A percentile compares a stretch with the other conserved stretches of the same genome.
These are phyloP conservation scores for Labrus mixtus DNA, from an alignment of 2,113 vertebrate species.

Conservation along the genomic window DNA sequence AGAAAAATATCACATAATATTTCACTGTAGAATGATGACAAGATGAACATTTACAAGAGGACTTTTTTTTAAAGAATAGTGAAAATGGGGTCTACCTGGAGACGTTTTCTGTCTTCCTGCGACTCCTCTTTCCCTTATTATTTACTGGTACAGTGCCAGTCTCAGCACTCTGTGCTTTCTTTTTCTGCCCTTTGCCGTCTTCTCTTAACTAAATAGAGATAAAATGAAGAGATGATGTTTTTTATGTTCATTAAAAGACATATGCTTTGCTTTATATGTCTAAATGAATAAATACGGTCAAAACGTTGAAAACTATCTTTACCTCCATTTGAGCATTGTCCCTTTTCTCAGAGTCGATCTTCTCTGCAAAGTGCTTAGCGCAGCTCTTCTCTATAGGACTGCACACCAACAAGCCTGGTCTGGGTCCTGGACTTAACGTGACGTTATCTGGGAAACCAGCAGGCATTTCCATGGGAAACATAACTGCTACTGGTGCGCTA, in stretches of 20 bases:
- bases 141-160: slow-evolving; percentile 79
- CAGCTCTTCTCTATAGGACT: slow-evolving; percentile 62
- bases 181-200: slow-evolving; percentile 85
- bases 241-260: not conserved
- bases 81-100: slow-evolving; percentile 68
- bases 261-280: not conserved
- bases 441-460: slow-evolving; percentile 85
- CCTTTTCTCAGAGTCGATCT: slow-evolving; percentile 73
- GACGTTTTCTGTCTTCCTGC: slow-evolving; percentile 84
- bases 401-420: slow-evolving; percentile 69
- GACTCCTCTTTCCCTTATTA: slow-evolving; percentile 92
- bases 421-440: slow-evolving; percentile 81
- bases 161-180: slow-evolving; percentile 87
- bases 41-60: too few species aligned
- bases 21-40: not conserved
- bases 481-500: slow-evolving; percentile 84
- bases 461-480: slow-evolving; percentile 99
- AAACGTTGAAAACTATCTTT: slow-evolving; percentile 5
- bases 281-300: not conserved
- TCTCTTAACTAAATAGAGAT: slow-evolving; percentile 76
- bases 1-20: not conserved
- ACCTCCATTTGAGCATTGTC: slow-evolving; percentile 75
- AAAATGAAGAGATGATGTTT: not conserved
- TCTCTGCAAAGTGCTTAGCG: slow-evolving; percentile 61
- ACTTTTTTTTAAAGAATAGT: not conserved